Percentiles rank a stretch among this genome's conserved stretches.
Conservation (phyloP, 2,113 vertebrate species). For the Narcine bancroftii region DNA sequence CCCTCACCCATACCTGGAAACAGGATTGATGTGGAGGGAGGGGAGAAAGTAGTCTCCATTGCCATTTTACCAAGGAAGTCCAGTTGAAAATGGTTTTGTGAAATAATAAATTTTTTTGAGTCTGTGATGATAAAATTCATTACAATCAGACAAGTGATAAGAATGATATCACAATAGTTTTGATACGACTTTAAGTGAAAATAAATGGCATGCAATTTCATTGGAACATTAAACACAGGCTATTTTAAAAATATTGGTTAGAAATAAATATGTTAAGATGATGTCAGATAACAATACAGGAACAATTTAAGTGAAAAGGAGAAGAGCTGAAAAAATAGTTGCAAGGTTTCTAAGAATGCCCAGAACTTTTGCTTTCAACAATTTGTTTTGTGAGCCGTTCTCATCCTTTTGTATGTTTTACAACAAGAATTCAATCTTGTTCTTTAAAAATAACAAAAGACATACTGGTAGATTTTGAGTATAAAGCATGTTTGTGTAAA, state of each 20-base stretch:
- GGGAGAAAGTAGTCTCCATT: background rate
- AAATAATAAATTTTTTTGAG: slow-evolving; percentile 3
- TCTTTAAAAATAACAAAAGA: background rate
- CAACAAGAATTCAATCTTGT: background rate
- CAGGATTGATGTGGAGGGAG: too few species aligned
- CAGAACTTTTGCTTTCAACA: background rate
- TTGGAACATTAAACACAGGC: background rate
- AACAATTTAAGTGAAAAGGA: background rate
- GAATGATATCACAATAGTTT: background rate
- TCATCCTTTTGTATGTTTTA: background rate
- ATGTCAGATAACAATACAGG: too few species aligned
- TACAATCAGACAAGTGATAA: background rate
- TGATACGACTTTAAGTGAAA: background rate
- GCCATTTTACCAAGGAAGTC: too few species aligned
- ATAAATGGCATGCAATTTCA: background rate
- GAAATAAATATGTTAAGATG: too few species aligned
- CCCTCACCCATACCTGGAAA: too few species aligned
- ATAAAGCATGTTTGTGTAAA: background rate
- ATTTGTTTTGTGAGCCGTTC: background rate
- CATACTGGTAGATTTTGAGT: background rate
- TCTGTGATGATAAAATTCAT: background rate
- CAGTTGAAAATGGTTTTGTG: background rate
- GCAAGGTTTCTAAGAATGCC: background rate
- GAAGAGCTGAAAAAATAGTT: background rate
- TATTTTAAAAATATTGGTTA: background rate